Evolutionary conservation across 2,888 invertebrate genomes (phyloP).

Genomic region (Acronicta leporina): DNA sequence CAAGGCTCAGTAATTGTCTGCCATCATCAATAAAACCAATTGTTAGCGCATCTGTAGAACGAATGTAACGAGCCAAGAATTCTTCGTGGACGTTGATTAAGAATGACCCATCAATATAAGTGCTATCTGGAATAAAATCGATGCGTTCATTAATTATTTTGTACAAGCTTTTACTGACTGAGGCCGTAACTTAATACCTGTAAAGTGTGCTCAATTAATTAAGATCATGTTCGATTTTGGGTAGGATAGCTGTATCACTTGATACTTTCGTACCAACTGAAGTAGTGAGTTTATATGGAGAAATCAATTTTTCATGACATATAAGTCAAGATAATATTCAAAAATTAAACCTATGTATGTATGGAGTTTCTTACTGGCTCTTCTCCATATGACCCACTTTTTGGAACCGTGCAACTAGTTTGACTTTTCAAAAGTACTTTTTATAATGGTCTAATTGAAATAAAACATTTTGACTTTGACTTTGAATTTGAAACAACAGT

Average conservation of each 20-base stretch:
- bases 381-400: too few species aligned
- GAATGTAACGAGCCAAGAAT: conserved; percentile 62
- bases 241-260: conserved; percentile 20
- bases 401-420: too few species aligned
- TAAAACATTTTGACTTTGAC: too few species aligned
- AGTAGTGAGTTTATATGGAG: neutral
- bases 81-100: conserved; percentile 79
- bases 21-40: conserved; percentile 55
- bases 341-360: too few species aligned
- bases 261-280: conserved; percentile 23
- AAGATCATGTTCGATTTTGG: conserved; percentile 35
- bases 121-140: conserved; percentile 75
- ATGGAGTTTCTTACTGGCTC: too few species aligned
- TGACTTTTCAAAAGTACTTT: too few species aligned
- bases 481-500: too few species aligned
- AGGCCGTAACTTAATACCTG: conserved; percentile 37
- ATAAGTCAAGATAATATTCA: too few species aligned
- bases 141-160: conserved; percentile 79
- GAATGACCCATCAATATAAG: conserved; percentile 79
- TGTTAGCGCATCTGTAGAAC: conserved; percentile 50
- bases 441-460: too few species aligned
- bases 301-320: neutral
- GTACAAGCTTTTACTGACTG: conserved; percentile 31
- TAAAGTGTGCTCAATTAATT: conserved; percentile 44
- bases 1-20: conserved; percentile 48